Evolutionary conservation across 2,113 vertebrate species (phyloP).

Genomic region (Siphamia tubifer): DNA sequence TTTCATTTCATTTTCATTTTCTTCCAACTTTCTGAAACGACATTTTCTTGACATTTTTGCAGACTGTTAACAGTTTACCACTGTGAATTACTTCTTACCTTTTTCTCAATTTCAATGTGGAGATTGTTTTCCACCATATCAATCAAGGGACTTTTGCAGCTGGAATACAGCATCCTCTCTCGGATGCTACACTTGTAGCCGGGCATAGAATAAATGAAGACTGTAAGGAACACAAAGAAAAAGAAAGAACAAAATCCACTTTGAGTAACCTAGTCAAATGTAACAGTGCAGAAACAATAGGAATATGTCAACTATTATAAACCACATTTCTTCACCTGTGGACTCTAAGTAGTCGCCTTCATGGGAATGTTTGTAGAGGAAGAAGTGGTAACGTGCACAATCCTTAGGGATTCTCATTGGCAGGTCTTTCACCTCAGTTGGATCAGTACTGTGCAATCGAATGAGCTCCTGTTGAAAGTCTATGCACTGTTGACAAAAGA

Average conservation of each 20-base stretch:
- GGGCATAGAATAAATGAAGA: constrained; percentile 99
- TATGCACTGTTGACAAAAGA: constrained; percentile 84
- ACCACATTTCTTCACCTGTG: constrained; percentile 79
- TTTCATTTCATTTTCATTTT: too few species aligned
- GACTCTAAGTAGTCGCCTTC: constrained; percentile 96
- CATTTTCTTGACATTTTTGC: background rate
- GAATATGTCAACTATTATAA: background rate
- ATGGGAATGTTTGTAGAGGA: constrained; percentile 94
- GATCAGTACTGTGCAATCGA: constrained; percentile 86
- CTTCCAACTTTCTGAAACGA: background rate
- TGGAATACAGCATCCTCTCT: constrained; percentile 98
- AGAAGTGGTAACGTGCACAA: constrained; percentile 95
- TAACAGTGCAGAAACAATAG: background rate
- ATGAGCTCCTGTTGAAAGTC: constrained; percentile 92
- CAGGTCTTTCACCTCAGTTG: constrained; percentile 91
- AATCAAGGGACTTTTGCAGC: constrained; percentile 92
- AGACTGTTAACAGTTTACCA: background rate
- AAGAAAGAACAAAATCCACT: background rate
- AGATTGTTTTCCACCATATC: constrained; percentile 89
- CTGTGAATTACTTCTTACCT: constrained; percentile 74
- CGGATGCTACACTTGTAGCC: constrained; percentile 94
- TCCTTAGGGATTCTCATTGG: constrained; percentile 93
- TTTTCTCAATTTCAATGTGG: constrained; percentile 88
- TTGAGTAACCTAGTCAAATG: background rate
- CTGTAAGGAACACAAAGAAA: constrained; percentile 67